Conservation (phyloP, 23 tunicate genomes). For the Ascidia mentula region DNA sequence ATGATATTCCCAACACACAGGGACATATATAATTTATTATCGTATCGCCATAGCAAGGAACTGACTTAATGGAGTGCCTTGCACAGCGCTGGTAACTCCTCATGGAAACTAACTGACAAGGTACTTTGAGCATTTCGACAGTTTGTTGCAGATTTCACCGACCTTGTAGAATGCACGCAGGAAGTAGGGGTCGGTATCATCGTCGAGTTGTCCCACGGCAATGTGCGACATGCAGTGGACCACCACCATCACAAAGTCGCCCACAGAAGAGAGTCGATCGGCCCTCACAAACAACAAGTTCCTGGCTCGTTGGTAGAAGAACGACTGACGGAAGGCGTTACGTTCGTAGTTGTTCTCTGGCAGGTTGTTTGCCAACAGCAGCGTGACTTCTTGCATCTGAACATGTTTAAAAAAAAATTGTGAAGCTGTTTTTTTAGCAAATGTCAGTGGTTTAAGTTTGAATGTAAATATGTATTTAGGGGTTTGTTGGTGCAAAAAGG, state of each 20-base stretch:
- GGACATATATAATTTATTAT: too few relatives aligned
- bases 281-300: slow-evolving; percentile 53
- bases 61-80: too few relatives aligned
- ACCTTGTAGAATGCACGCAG: slow-evolving; percentile 94
- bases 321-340: slow-evolving; percentile 93
- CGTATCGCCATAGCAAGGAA: too few relatives aligned
- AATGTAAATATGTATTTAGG: too few relatives aligned
- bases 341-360: slow-evolving; percentile 78
- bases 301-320: slow-evolving; percentile 72
- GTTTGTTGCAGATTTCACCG: too few relatives aligned
- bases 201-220: slow-evolving; percentile 78
- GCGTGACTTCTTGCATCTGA: slow-evolving; percentile 47
- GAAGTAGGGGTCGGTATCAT: slow-evolving; percentile 90
- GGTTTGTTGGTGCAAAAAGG: too few relatives aligned
- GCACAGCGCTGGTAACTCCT: too few relatives aligned
- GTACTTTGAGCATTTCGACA: too few relatives aligned
- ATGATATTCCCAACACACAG: too few relatives aligned
- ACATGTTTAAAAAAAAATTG: too few relatives aligned
- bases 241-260: slow-evolving; percentile 87
- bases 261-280: slow-evolving; percentile 76
- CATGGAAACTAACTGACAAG: too few relatives aligned
- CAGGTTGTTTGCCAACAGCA: slow-evolving; percentile 63
- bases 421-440: not conserved
- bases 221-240: slow-evolving; percentile 91
- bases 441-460: not conserved